Evolutionary conservation across 2,113 vertebrate genomes (phyloP).

Genomic region (Leucosticte australis): DNA sequence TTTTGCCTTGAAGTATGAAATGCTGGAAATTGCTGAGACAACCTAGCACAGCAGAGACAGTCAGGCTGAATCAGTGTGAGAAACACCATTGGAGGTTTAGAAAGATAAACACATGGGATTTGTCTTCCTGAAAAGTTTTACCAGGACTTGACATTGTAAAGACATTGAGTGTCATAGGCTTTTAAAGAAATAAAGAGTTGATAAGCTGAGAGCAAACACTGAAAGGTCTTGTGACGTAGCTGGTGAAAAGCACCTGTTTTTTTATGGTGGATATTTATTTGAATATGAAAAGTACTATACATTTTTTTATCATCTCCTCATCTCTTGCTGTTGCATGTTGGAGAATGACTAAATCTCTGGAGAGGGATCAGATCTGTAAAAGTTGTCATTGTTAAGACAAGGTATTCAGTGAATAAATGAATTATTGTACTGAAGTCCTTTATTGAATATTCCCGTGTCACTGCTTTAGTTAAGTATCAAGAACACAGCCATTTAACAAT

Average conservation of each 20-base stretch:
- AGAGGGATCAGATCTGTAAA: background rate
- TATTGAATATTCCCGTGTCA: background rate
- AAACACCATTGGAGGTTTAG: background rate
- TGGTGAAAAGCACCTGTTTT: background rate
- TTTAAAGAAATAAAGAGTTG: background rate
- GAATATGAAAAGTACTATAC: background rate
- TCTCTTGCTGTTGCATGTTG: background rate
- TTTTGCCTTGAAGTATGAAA: background rate
- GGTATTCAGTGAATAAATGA: background rate
- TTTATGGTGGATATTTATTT: background rate
- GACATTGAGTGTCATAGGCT: background rate
- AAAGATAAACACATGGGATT: background rate
- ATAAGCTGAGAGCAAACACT: background rate
- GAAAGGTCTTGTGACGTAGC: background rate
- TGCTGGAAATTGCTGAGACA: background rate
- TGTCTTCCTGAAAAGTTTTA: background rate
- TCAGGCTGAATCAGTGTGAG: background rate
- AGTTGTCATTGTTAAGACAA: background rate
- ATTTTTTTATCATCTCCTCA: background rate
- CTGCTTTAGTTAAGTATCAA: background rate
- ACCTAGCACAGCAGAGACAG: background rate
- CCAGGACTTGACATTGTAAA: background rate
- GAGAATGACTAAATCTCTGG: background rate
- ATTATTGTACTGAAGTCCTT: background rate
- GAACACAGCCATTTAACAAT: conserved; percentile 13